These are phyloP conservation scores for Spheniscus mendiculus DNA, from an alignment of 2,113 vertebrate genomes.

Conservation along the genomic window DNA sequence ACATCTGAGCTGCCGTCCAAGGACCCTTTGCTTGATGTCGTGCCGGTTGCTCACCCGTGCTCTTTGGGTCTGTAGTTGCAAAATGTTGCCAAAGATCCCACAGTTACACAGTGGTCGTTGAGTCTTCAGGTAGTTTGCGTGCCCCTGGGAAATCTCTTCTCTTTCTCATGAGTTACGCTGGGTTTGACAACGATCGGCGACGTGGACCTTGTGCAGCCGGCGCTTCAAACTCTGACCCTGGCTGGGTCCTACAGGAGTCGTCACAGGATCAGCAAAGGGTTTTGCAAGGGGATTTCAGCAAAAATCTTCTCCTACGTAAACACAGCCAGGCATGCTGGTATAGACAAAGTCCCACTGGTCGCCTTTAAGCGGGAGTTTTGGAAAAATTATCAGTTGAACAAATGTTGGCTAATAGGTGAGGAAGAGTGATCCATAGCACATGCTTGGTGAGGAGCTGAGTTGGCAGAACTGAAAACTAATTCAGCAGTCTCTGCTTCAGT, in stretches of 20 bases:
- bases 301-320: not conserved
- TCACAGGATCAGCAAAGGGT: not conserved
- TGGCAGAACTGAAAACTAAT: not conserved
- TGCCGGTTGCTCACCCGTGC: rapidly evolving
- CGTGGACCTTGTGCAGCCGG: rapidly evolving
- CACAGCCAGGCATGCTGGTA: rapidly evolving
- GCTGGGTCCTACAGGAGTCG: not conserved
- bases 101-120: rapidly evolving
- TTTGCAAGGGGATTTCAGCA: not conserved
- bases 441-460: not conserved
- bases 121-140: not conserved
- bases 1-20: rapidly evolving
- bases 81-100: not conserved
- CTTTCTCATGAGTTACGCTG: rapidly evolving
- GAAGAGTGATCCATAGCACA: rapidly evolving
- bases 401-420: not conserved
- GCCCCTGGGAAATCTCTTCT: not conserved
- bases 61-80: not conserved
- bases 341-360: not conserved
- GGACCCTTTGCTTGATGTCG: not conserved
- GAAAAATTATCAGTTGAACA: not conserved
- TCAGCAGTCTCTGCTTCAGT: not conserved
- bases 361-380: rapidly evolving
- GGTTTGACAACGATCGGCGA: not conserved
- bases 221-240: not conserved